These are phyloP conservation scores for Chaetodon trifascialis DNA, from an alignment of 2,113 vertebrate genomes.

Conservation along the genomic window DNA sequence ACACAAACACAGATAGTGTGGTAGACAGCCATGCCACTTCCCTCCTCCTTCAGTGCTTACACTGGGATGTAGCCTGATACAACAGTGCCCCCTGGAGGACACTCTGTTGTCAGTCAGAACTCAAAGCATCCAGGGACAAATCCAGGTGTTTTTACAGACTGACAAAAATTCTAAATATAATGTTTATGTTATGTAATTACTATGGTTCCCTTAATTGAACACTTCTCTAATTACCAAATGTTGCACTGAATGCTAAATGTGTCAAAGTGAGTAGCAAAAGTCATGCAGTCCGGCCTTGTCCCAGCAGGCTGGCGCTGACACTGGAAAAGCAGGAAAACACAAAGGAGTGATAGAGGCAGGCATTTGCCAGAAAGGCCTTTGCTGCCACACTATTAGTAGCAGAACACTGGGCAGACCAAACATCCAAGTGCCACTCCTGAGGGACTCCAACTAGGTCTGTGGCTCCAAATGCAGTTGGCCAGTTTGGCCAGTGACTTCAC, in stretches of 20 bases:
- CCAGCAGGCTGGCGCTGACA: constrained; percentile 28
- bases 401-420: constrained; percentile 47
- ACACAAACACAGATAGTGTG: constrained; percentile 64
- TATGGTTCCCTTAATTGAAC: constrained; percentile 5
- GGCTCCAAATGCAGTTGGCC: constrained; percentile 55
- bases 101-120: background rate
- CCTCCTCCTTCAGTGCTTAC: constrained; percentile 5
- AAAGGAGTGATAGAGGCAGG: constrained; percentile 36
- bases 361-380: constrained; percentile 44
- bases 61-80: constrained; percentile 60
- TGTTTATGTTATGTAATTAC: constrained; percentile 39
- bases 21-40: constrained; percentile 44
- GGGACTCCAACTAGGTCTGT: constrained; percentile 53
- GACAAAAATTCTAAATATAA: constrained; percentile 31
- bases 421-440: constrained; percentile 58
- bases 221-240: constrained; percentile 29
- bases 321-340: constrained; percentile 41
- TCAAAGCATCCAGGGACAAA: constrained; percentile 3
- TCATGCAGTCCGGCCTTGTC: background rate
- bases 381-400: constrained; percentile 55
- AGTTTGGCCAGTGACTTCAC: constrained; percentile 50
- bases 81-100: constrained; percentile 81
- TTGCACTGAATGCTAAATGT: background rate
- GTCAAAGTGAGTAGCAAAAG: background rate
- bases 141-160: constrained; percentile 46